Base-by-base conservation (phyloP, 1,140 invertebrate species). In the Ceratina japonica region DNA sequence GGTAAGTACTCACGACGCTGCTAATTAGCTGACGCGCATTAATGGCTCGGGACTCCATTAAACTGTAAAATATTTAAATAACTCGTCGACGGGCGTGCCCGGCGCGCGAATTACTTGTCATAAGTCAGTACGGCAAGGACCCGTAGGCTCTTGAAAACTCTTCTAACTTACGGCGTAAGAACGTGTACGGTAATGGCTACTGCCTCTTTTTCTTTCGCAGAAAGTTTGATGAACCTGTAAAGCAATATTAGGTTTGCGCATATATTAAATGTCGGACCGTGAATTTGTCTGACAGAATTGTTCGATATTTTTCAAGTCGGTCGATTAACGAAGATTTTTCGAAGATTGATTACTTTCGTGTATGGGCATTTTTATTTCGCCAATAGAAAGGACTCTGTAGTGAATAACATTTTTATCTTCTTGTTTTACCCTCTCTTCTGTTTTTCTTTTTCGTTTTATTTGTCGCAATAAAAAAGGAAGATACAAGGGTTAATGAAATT, bases 1-100 rank as follows among this genome's bases (percentile, higher is more conserved):
- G 37, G 37, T 44, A 44, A 44, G 37, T 51, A 81, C 78, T 44
- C 72, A 75, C 75, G 75, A 80, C 79, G 77, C 84, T 71, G 86
- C 83, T 87, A 86, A 86, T 84, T 88, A 90, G 81, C 86, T 84
- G 84, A 88, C 84, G 86, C 83, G 82, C 85, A 88, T 87, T 86
- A 89, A 90, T 88, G 85, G 82, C 75, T 15, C 56, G 84, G 66
- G 83, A 86, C 87, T 84, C 85, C 81, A 87, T 87, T 89, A 84
- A 89, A 88, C 84, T 89, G 87, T 88, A 87, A 88, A 87, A 89
- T 87, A 90, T 89, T 88, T 86, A 89, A 87, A 88, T 87, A 86
- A 79, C 80, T 80, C 81, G 83, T 81, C 79, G 79, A 65, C 83
- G 75, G 86, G 85, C 86, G 86, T 87, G 75, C 79, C 85, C 58